A percentile compares a stretch with the other conserved stretches of the same genome.
Conservation (phyloP, 2,113 vertebrate genomes). For the Ammodramus savannarum region DNA sequence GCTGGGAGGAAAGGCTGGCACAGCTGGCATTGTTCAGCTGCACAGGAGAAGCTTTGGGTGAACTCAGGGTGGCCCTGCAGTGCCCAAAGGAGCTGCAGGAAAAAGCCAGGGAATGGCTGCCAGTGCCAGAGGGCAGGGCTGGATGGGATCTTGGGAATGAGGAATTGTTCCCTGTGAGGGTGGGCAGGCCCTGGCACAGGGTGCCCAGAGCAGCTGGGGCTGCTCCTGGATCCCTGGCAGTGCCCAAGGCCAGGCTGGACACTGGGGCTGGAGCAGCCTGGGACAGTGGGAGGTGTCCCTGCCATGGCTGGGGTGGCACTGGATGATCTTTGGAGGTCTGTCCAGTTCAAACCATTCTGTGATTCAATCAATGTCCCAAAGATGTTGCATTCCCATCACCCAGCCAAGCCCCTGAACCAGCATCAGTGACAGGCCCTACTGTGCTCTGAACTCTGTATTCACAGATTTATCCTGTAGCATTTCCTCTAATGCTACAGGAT, state of each 20-base stretch:
- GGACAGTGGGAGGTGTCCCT: not conserved
- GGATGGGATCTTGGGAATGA: not conserved
- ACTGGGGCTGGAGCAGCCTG: not conserved
- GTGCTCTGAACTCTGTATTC: not conserved
- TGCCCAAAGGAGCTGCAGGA: not conserved
- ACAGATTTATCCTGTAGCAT: not conserved
- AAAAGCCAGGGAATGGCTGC: not conserved
- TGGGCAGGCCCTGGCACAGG: not conserved
- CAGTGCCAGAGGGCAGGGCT: not conserved
- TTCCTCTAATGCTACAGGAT: not conserved
- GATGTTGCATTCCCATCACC: not conserved
- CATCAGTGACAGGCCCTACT: not conserved
- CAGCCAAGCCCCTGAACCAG: not conserved
- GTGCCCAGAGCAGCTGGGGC: not conserved
- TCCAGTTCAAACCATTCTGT: not conserved
- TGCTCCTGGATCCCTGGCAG: not conserved
- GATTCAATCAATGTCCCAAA: not conserved
- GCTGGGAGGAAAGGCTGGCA: not conserved
- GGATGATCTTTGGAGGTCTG: not conserved
- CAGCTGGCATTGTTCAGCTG: not conserved
- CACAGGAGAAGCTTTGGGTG: not conserved
- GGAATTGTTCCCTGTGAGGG: not conserved
- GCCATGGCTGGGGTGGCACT: not conserved
- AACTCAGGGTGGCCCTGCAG: not conserved
- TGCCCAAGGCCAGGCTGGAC: not conserved